phyloP scores from a whole-genome alignment of 2,113 vertebrate genomes.

The Larimichthys crocea region DNA sequence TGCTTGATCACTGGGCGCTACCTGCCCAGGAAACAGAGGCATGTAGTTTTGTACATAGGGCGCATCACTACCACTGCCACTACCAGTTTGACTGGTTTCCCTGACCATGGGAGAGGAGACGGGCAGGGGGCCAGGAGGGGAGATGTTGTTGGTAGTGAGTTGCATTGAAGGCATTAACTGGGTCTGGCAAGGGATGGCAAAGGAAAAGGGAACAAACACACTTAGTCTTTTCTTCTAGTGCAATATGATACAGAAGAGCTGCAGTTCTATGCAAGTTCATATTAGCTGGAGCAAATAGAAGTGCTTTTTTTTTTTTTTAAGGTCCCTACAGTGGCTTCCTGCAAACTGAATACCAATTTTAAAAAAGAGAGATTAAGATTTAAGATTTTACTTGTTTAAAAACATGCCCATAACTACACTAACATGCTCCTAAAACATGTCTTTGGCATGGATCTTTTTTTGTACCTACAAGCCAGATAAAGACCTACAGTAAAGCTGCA shows the following conservation, averaged over 20 bases:
- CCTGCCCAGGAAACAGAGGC: constrained; percentile 73
- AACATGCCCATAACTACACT: background rate
- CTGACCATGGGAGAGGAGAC: constrained; percentile 59
- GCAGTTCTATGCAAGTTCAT: background rate
- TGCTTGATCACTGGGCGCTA: constrained; percentile 37
- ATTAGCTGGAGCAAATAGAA: background rate
- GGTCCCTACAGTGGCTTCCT: background rate
- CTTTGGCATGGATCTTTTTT: background rate
- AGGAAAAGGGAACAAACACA: constrained; percentile 28
- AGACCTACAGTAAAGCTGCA: background rate
- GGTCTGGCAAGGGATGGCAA: constrained; percentile 78
- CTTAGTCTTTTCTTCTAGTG: background rate
- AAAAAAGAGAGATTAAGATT: too few species aligned
- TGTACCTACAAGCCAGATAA: background rate
- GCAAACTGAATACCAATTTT: background rate
- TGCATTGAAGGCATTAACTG: constrained; percentile 81
- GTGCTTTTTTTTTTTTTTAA: background rate
- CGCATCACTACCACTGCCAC: background rate
- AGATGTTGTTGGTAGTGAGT: constrained; percentile 81
- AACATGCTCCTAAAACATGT: background rate
- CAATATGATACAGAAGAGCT: background rate
- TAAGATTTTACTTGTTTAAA: background rate
- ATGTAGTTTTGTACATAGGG: constrained; percentile 74
- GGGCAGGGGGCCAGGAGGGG: constrained; percentile 77
- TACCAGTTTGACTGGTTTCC: constrained; percentile 45